Conservation (phyloP, 2,113 vertebrate genomes). For the Xiphias gladius region DNA sequence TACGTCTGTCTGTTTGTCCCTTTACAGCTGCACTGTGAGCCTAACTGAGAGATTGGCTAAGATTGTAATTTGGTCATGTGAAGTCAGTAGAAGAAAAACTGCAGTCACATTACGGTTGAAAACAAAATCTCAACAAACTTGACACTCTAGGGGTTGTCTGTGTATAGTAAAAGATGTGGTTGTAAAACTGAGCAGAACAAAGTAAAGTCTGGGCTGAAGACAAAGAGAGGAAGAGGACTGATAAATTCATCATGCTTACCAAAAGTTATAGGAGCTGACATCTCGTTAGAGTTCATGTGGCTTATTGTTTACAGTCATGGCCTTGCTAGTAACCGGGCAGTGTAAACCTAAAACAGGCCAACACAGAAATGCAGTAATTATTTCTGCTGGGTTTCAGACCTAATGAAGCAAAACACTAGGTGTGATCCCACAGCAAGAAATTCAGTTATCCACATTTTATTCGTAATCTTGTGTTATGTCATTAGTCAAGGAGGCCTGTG, state of each 20-base stretch:
- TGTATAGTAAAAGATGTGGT: not conserved
- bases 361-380: not conserved
- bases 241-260: not conserved
- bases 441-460: not conserved
- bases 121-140: not conserved
- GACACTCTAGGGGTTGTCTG: not conserved
- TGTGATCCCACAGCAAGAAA: not conserved
- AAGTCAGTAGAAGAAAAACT: not conserved
- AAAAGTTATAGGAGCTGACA: not conserved
- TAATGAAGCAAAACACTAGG: conserved; percentile 11
- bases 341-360: not conserved
- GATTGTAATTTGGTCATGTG: not conserved
- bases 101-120: not conserved
- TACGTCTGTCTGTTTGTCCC: not conserved
- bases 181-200: not conserved
- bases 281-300: not conserved
- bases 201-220: not conserved
- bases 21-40: not conserved
- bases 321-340: not conserved
- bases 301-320: not conserved
- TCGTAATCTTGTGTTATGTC: not conserved
- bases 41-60: not conserved
- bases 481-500: not conserved
- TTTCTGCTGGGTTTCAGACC: conserved; percentile 7
- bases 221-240: not conserved